Conservation (phyloP, 2,113 vertebrate genomes). For the Anhinga anhinga region DNA sequence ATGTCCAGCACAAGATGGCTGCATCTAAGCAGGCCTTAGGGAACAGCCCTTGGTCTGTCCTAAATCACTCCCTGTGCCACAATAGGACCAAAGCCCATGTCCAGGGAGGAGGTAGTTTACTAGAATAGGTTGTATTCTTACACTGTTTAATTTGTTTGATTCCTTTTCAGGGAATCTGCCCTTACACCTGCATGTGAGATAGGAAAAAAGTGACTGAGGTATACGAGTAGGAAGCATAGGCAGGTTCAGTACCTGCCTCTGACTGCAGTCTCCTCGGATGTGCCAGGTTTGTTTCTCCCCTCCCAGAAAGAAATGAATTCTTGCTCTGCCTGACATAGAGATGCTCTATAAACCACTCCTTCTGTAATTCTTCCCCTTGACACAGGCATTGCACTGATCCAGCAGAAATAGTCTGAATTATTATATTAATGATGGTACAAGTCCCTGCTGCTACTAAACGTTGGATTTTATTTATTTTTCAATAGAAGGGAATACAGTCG, state of each 20-base stretch:
- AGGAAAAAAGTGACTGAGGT: too few relatives aligned
- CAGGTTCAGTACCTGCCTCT: rapidly evolving
- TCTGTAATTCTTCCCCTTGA: background rate
- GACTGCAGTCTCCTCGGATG: background rate
- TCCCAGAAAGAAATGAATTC: background rate
- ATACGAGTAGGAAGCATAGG: rapidly evolving
- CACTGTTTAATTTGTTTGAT: background rate
- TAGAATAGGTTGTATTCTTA: rapidly evolving
- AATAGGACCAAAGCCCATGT: background rate
- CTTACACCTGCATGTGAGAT: rapidly evolving
- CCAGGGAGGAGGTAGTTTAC: background rate
- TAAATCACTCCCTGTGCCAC: background rate
- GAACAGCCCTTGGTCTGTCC: background rate
- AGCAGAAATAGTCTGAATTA: background rate
- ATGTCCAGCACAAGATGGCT: background rate
- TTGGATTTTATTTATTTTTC: background rate
- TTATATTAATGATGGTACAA: background rate
- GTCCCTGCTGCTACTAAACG: background rate
- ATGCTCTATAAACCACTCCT: background rate
- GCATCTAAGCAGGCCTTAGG: background rate
- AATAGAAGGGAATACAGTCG: background rate
- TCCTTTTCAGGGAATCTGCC: background rate
- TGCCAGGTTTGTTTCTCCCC: background rate
- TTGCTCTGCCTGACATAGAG: background rate
- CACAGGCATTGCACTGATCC: background rate